Evolutionary conservation across 2,888 invertebrate genomes (phyloP), one percentile per base, ranked within the genome.

Genomic region (Drosophila yooni): DNA sequence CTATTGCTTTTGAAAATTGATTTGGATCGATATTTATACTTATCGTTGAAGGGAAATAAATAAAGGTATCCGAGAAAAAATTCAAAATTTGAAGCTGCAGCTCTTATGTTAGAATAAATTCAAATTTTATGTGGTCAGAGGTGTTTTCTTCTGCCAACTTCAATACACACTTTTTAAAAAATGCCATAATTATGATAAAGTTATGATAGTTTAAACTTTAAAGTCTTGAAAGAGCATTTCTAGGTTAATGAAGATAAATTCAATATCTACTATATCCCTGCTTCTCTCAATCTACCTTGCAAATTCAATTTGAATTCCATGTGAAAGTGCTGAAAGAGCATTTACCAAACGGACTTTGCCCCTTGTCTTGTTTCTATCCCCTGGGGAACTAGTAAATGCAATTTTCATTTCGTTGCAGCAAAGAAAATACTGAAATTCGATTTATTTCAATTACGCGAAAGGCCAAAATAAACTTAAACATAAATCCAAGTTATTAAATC

Each of bases 401-500:
- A 21, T 29, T 53, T 46, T 27, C 25, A 50, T 38, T 43, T 46
- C 27, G 11, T 27, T 27, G 38, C 18, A 5, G 13, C 34, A 34
- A n/a, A 38, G 21, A 36, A 29, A 27, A 38, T 59, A 29, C 53
- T 10, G 70, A 75, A 76, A 76, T 70, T 76, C 59, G 63, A 79
- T 76, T 81, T 64, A 72, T 70, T 74, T 81, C 60, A 74, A 81
- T 62, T 79, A 65, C 15, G 52, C 38, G 65, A 56, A 57, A 58
- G 21, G 29, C n/a, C 21, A 40, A 71, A 78, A 65, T 70, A 69
- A 81, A 74, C 69, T 74, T 71, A 63, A 81, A 71, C 65, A 76
- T 40, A 68, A 78, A 63, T 70, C 65, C 73, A 76, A 81, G 70
- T 76, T 83, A 81, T 82, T 82, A 83, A 83, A 81, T 79, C 48